These are phyloP conservation scores for Andricus quercusramuli DNA, from an alignment of 2,888 invertebrate genomes.

Conservation along the genomic window DNA sequence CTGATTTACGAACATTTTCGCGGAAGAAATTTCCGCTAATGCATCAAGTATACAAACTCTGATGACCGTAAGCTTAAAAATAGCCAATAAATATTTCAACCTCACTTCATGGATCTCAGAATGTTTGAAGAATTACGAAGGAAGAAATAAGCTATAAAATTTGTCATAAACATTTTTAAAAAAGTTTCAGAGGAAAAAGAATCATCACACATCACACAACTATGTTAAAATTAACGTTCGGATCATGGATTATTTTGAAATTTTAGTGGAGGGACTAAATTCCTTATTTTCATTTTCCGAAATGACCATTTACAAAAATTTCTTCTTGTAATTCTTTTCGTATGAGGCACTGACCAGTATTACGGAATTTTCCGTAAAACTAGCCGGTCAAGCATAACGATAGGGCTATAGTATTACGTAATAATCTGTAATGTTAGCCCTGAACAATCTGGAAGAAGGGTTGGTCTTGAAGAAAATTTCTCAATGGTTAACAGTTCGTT, in stretches of 20 bases:
- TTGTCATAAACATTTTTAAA: conserved; percentile 9
- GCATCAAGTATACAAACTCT: conserved; percentile 45
- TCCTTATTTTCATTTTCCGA: not conserved
- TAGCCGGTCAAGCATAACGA: too few relatives aligned
- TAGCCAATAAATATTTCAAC: conserved; percentile 29
- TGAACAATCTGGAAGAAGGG: too few relatives aligned
- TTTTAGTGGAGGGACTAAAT: not conserved
- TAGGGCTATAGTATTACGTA: too few relatives aligned
- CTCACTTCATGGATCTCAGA: conserved; percentile 19
- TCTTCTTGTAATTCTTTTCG: too few relatives aligned
- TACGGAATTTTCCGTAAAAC: too few relatives aligned
- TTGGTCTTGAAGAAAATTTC: too few relatives aligned
- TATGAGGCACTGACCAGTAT: too few relatives aligned
- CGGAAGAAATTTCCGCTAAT: conserved; percentile 46
- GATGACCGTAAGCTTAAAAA: conserved; percentile 27
- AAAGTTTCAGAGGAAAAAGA: not conserved
- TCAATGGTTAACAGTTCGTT: too few relatives aligned
- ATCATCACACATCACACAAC: not conserved
- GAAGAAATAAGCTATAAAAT: conserved; percentile 30
- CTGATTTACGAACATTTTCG: conserved; percentile 41
- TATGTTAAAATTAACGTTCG: not conserved
- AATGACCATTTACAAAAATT: too few relatives aligned
- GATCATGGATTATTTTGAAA: not conserved
- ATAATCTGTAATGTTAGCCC: too few relatives aligned
- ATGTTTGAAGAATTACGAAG: conserved; percentile 31